A percentile compares a stretch with the other conserved stretches of the same genome.
Evolutionary conservation across 2,113 vertebrate species (phyloP).

Genomic region (Lycaon pictus): DNA sequence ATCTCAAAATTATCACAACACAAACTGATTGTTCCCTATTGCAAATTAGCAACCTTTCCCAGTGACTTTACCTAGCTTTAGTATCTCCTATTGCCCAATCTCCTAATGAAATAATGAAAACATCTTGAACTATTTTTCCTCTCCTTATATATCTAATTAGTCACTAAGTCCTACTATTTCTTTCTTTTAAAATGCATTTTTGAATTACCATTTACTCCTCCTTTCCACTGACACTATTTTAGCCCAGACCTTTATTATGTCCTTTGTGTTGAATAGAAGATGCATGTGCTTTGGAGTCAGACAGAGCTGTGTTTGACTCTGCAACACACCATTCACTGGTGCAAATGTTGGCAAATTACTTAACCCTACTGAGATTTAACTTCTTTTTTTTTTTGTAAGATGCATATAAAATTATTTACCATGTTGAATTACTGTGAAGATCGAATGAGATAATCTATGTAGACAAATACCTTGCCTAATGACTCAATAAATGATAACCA

Average conservation of each 20-base stretch:
- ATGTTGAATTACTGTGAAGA: background rate
- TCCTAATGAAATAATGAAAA: background rate
- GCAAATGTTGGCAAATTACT: background rate
- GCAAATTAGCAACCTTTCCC: background rate
- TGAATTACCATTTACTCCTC: background rate
- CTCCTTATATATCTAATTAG: background rate
- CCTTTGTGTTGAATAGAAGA: background rate
- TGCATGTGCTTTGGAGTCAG: background rate
- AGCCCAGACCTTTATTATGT: background rate
- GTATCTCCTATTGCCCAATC: background rate
- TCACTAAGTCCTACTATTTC: background rate
- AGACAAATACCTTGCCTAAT: background rate
- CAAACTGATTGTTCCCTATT: background rate
- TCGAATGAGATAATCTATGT: background rate
- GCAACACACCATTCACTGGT: background rate
- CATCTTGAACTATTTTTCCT: background rate
- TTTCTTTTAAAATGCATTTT: background rate
- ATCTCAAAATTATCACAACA: background rate
- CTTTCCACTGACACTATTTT: background rate
- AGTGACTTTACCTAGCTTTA: background rate
- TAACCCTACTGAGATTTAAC: background rate
- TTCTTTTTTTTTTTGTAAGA: conserved; percentile 16
- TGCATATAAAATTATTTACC: background rate
- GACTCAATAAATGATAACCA: background rate
- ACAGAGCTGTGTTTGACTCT: background rate